These are phyloP conservation scores for Dryococelus australis DNA, from an alignment of 2,888 invertebrate genomes.

Conservation along the genomic window DNA sequence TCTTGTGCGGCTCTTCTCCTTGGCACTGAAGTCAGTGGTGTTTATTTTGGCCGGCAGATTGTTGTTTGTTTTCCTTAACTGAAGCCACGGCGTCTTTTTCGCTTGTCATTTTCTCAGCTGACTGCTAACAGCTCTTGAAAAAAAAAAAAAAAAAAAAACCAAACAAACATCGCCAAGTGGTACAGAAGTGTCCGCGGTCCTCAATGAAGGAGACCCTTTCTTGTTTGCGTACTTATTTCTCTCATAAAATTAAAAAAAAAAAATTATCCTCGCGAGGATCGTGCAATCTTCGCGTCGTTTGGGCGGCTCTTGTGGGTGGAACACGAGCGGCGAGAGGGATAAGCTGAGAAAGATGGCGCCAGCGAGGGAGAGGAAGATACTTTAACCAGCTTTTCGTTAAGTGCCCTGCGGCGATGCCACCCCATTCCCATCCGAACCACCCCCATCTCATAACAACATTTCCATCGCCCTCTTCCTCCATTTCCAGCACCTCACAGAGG, in stretches of 20 bases:
- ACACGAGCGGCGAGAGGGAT: background rate
- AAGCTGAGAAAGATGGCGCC: background rate
- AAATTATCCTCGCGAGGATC: background rate
- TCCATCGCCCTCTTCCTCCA: background rate
- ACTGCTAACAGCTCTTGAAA: background rate
- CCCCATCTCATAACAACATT: background rate
- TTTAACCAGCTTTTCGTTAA: slow-evolving; percentile 10
- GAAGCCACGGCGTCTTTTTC: background rate
- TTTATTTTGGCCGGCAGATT: background rate
- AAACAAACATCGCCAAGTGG: background rate
- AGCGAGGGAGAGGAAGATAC: background rate
- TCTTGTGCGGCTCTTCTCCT: background rate
- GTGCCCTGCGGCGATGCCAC: background rate
- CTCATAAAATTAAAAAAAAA: background rate
- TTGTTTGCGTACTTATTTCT: background rate
- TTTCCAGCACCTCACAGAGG: background rate
- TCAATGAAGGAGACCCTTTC: background rate
- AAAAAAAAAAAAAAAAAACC: no score
- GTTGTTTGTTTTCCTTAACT: background rate
- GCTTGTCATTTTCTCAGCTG: background rate
- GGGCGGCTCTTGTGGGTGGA: background rate
- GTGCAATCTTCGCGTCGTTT: background rate
- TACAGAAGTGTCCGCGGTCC: background rate
- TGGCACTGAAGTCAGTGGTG: background rate
- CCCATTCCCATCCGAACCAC: background rate